Evolutionary conservation across 2,113 vertebrate species (phyloP), one percentile per base, ranked within the genome.

Genomic region (Gnathonemus echidnorhynchus): DNA sequence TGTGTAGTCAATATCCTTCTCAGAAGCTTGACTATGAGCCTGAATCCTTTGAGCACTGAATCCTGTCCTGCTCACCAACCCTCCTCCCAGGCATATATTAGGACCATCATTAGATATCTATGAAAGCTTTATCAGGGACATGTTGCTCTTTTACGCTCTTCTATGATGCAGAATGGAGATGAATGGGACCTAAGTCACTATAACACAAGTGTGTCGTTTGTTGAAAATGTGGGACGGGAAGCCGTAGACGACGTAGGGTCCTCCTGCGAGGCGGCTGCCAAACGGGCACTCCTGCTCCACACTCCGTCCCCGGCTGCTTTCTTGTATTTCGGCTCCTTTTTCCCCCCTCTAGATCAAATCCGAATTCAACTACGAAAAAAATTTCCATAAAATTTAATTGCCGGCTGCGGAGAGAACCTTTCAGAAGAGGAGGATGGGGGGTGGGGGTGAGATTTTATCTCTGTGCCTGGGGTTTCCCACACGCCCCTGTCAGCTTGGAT

Each of bases 311-410:
- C 0, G 24, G 46, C 27, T 17, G 19, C 5, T 53, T 84, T 86
- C 17, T 66, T 70, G 89, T 45, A 27, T 58, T 87, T 21, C 11
- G 58, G 56, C 42, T 87, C 70, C n/a, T 53, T 70, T 87, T 77
- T 3, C 52, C 49, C 87, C 17, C 84, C 48, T 8, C 87, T 9
- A 46, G 42, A 48, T 31, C 45, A 62, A 80, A 90, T 50, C 89
- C 10, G 17, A 87, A 90, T 74, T 87, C 42, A 86, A 50, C 84
- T 70, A 86, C 31, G 53, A 21, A 86, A 56, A 45, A 87, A 77
- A 45, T 49, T 52, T 90, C 84, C 89, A 89, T 62, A 86, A 58
- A 80, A 74, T 74, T 74, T 70, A 74, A 87, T 24, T 58, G 83
- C 27, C 0, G 21, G n/a, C 35, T 90, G 84, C 31, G 15, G 50